Evolutionary conservation across 2,888 invertebrate genomes (phyloP).

Genomic region (Pseudanteris insignis): DNA sequence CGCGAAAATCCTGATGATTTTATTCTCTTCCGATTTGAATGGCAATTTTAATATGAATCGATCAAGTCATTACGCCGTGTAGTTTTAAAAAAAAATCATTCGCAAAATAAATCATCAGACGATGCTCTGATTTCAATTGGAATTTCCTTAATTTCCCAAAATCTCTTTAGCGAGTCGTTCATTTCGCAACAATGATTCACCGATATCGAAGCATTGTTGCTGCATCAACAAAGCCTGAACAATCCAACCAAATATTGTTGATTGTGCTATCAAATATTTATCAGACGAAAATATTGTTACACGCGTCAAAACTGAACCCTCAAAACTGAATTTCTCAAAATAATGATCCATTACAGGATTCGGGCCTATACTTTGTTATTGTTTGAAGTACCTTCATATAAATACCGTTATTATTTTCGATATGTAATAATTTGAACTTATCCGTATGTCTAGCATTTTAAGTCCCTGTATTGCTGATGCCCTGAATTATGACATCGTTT

Average conservation of each 20-base stretch:
- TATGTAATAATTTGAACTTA: neutral
- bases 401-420: too few relatives aligned
- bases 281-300: neutral
- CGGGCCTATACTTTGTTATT: too few relatives aligned
- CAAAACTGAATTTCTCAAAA: neutral
- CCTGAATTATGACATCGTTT: neutral
- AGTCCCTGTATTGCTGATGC: neutral
- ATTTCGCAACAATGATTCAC: slow-evolving; percentile 1
- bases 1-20: neutral
- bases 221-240: neutral
- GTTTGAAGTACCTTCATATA: too few relatives aligned
- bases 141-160: neutral
- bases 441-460: neutral
- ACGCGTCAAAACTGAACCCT: neutral
- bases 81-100: neutral
- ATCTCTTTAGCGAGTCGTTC: neutral
- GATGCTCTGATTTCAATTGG: neutral
- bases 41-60: neutral
- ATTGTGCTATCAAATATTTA: neutral
- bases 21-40: neutral
- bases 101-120: neutral
- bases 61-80: neutral
- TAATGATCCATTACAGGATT: too few relatives aligned
- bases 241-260: slow-evolving; percentile 1
- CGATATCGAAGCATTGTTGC: neutral